Conservation (phyloP, 2,888 invertebrate species). For the Anarsia innoxiella region DNA sequence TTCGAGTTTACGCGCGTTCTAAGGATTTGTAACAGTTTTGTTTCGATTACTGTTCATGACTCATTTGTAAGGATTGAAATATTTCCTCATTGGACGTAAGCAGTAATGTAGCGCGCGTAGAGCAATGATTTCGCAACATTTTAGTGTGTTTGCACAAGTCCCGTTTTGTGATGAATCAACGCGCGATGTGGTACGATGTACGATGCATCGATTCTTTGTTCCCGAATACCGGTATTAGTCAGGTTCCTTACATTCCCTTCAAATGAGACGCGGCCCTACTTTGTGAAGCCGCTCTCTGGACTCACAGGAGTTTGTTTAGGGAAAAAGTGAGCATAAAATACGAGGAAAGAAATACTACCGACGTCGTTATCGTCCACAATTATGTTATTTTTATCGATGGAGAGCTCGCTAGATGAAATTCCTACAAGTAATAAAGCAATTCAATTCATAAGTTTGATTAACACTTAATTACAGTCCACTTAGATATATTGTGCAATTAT, state of each 20-base stretch:
- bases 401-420: too few species aligned
- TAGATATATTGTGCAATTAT: too few species aligned
- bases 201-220: slow-evolving; percentile 28
- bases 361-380: too few species aligned
- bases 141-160: slow-evolving; percentile 14
- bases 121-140: slow-evolving; percentile 23
- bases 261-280: slow-evolving; percentile 26
- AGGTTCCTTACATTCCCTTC: slow-evolving; percentile 37
- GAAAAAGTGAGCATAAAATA: too few species aligned
- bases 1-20: too few species aligned
- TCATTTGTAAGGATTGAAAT: background rate
- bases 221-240: slow-evolving; percentile 29
- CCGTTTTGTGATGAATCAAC: slow-evolving; percentile 28
- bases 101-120: slow-evolving; percentile 3
- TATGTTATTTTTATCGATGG: too few species aligned
- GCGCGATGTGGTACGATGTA: too few species aligned
- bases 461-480: too few species aligned
- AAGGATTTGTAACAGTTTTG: too few species aligned
- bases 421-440: too few species aligned
- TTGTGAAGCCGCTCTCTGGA: background rate
- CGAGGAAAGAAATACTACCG: background rate
- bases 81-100: background rate
- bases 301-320: slow-evolving; percentile 1
- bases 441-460: too few species aligned
- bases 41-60: slow-evolving; percentile 3